phyloP scores from a whole-genome alignment of 1,140 invertebrate species.

The Telenomus remus region DNA sequence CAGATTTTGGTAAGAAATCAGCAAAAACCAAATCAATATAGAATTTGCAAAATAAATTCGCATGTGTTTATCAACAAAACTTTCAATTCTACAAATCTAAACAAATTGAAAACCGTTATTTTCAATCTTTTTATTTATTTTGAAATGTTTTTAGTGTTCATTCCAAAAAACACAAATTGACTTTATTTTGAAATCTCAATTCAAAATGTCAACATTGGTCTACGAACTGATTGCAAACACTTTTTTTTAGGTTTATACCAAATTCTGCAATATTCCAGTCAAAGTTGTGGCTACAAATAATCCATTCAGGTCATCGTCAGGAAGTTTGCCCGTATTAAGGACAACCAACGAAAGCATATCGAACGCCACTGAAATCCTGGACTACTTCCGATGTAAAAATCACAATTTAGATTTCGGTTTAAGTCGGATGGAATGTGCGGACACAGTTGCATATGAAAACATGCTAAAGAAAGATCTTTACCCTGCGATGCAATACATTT shows the following conservation, averaged over 20 bases:
- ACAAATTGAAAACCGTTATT: no score
- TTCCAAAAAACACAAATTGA: no score
- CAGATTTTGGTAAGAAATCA: conserved; percentile 83
- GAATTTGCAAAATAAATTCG: no score
- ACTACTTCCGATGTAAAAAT: conserved; percentile 79
- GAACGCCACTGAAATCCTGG: conserved; percentile 80
- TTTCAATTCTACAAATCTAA: no score
- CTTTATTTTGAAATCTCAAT: no score
- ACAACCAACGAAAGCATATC: conserved; percentile 77
- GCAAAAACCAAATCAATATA: background rate
- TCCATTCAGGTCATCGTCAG: conserved; percentile 81
- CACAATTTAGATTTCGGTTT: conserved; percentile 71
- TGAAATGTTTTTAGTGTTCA: background rate
- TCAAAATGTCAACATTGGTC: no score
- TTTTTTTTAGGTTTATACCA: conserved; percentile 84
- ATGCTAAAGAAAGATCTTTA: conserved; percentile 67
- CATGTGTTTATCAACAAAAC: no score
- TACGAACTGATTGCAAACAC: no score
- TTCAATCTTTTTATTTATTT: background rate
- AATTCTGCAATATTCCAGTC: conserved; percentile 83
- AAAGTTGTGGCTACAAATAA: conserved; percentile 81
- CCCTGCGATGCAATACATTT: conserved; percentile 69
- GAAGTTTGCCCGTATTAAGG: conserved; percentile 82
- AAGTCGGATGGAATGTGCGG: conserved; percentile 62
- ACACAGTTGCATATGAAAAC: conserved; percentile 62